Percentiles rank a stretch among this genome's conserved stretches.
phyloP scores from a whole-genome alignment of 2,888 invertebrate species.

The Nymphalis polychloros region DNA sequence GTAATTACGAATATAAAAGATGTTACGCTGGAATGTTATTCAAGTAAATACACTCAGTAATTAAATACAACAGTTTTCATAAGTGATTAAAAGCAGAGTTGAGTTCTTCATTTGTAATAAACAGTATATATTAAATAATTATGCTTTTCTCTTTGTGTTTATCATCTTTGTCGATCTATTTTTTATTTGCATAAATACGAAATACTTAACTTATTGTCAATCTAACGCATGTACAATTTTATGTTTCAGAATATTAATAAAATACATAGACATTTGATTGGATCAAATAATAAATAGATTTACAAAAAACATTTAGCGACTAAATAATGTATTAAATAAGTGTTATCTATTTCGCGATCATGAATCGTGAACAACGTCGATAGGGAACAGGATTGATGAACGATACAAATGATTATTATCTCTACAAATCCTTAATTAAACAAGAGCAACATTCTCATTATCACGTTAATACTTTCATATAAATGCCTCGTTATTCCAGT shows the following conservation, averaged over 20 bases:
- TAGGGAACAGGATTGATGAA: constrained; percentile 25
- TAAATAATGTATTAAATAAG: constrained; percentile 13
- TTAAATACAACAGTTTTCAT: too few species aligned
- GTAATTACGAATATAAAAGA: background rate
- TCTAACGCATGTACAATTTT: too few species aligned
- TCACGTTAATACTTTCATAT: background rate
- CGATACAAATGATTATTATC: constrained; percentile 28
- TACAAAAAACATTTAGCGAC: constrained; percentile 13
- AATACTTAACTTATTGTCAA: too few species aligned
- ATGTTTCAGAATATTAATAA: background rate
- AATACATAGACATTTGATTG: background rate
- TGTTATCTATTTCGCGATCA: constrained; percentile 21
- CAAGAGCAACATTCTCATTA: constrained; percentile 15
- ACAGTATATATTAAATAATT: too few species aligned
- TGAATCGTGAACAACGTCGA: constrained; percentile 18
- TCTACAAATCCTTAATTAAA: constrained; percentile 27
- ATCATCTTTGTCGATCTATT: too few species aligned
- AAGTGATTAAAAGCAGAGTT: too few species aligned
- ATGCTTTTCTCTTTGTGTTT: too few species aligned
- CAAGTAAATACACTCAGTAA: too few species aligned
- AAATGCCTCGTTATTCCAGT: too few species aligned
- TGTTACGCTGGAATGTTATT: too few species aligned
- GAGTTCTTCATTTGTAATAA: too few species aligned
- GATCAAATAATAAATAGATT: background rate
- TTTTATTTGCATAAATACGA: too few species aligned